Conservation (phyloP, 1,140 invertebrate genomes). For the Tetramorium simillimum region DNA sequence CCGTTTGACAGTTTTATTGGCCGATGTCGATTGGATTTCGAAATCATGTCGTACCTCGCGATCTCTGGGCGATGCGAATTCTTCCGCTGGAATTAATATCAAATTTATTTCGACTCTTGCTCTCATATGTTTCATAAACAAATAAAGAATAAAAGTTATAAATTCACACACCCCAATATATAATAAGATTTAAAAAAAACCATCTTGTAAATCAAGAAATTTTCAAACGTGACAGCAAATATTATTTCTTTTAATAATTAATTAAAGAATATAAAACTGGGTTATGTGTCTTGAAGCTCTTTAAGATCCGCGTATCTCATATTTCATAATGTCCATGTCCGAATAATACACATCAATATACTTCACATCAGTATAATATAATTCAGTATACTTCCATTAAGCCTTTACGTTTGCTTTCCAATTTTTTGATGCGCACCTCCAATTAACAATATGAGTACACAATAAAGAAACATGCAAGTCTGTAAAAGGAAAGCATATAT, state of each 20-base stretch:
- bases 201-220: not conserved
- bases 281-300: not conserved
- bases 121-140: not conserved
- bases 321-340: not conserved
- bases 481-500: not conserved
- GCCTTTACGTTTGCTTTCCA: not conserved
- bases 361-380: too few relatives aligned
- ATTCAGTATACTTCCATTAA: not conserved
- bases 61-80: slow-evolving; percentile 41
- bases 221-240: not conserved
- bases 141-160: not conserved
- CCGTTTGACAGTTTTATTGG: slow-evolving; percentile 75
- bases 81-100: slow-evolving; percentile 51
- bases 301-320: not conserved
- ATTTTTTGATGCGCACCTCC: not conserved
- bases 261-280: not conserved
- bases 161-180: not conserved
- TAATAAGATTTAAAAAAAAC: not conserved
- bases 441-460: not conserved
- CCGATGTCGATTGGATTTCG: slow-evolving; percentile 69
- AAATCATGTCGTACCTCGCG: slow-evolving; percentile 64
- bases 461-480: not conserved
- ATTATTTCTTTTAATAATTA: not conserved
- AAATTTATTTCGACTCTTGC: slow-evolving; percentile 2
- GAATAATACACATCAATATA: not conserved